Evolutionary conservation across 2,113 vertebrate genomes (phyloP).

Genomic region (Barbus barbus): DNA sequence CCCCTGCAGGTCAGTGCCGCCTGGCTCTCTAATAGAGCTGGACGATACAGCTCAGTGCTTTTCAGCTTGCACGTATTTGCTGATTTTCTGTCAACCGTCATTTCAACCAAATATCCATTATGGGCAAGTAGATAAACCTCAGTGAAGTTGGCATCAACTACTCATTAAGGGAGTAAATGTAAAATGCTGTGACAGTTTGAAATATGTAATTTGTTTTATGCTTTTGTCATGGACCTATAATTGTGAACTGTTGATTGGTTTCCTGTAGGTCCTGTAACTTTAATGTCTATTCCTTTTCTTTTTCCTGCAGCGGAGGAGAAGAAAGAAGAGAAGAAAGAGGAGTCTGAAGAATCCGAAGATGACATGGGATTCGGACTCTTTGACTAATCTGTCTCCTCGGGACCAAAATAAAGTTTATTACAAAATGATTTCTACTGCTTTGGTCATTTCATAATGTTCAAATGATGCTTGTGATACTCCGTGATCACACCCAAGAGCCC

Average conservation of each 20-base stretch:
- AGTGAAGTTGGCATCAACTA: background rate
- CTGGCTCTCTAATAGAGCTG: too few species aligned
- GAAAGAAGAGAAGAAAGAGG: conserved; percentile 96
- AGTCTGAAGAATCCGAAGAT: conserved; percentile 95
- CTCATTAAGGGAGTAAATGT: background rate
- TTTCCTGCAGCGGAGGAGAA: conserved; percentile 72
- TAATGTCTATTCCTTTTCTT: background rate
- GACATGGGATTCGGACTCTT: conserved; percentile 98
- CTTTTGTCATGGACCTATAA: too few species aligned
- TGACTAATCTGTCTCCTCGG: conserved; percentile 78
- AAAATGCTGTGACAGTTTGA: too few species aligned
- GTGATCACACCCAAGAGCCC: background rate
- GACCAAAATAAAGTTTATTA: conserved; percentile 66
- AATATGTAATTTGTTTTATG: too few species aligned
- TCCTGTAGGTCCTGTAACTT: too few species aligned
- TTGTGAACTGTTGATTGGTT: background rate
- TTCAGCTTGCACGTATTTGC: background rate
- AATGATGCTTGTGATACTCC: background rate
- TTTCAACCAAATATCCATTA: background rate
- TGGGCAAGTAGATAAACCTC: background rate
- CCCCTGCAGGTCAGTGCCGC: conserved; percentile 80
- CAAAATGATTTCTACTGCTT: background rate
- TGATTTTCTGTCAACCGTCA: background rate
- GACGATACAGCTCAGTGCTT: background rate
- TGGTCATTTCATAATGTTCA: background rate